These are phyloP conservation scores for Sarcophaga bullata DNA, from an alignment of 1,140 invertebrate genomes.

Conservation along the genomic window DNA sequence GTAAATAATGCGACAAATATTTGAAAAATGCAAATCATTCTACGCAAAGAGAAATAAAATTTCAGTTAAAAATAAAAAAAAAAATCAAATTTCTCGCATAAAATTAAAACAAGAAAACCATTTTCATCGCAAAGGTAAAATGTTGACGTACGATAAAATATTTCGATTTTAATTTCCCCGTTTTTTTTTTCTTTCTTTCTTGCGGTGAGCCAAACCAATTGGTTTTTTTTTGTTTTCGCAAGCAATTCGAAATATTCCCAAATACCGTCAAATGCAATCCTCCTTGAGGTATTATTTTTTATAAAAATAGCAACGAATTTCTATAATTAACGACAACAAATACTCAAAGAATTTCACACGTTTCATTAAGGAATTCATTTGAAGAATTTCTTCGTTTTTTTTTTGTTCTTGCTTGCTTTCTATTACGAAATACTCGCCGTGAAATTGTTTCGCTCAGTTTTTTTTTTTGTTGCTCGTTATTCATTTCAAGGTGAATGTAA, in stretches of 20 bases:
- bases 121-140: conserved; percentile 14
- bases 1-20: too few species aligned
- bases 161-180: background rate
- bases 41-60: too few species aligned
- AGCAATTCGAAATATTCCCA: conserved; percentile 15
- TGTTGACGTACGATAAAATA: conserved; percentile 33
- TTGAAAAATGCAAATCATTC: too few species aligned
- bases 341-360: conserved; percentile 26
- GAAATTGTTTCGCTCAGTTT: too few species aligned
- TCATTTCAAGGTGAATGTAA: conserved; percentile 26
- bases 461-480: background rate
- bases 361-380: conserved; percentile 23
- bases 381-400: background rate
- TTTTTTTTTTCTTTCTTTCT: too few species aligned
- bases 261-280: background rate
- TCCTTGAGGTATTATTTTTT: background rate
- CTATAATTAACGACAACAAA: conserved; percentile 2
- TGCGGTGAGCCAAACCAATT: background rate
- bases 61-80: too few species aligned
- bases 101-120: too few species aligned
- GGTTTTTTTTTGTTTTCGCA: background rate
- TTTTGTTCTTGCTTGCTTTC: background rate
- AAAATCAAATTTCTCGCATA: too few species aligned
- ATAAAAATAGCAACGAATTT: background rate
- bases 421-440: too few species aligned